These are phyloP conservation scores for Hirudo medicinalis DNA, from an alignment of 1,140 invertebrate species.

Conservation along the genomic window DNA sequence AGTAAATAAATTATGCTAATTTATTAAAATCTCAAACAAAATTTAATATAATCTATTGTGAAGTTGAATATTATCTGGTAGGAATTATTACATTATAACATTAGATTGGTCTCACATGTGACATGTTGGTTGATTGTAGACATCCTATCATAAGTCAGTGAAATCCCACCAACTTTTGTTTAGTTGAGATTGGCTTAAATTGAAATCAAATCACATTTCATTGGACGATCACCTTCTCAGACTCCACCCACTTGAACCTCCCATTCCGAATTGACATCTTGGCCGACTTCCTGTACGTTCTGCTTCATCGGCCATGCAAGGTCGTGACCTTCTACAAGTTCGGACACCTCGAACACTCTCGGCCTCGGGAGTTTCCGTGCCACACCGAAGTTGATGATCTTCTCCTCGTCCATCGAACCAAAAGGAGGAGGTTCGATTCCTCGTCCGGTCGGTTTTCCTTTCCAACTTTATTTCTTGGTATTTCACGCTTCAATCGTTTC, in stretches of 20 bases:
- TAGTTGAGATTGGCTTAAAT: neutral
- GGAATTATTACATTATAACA: slow-evolving; percentile 42
- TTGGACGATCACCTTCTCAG: slow-evolving; percentile 26
- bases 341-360: slow-evolving; percentile 50
- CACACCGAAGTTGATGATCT: slow-evolving; percentile 8
- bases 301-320: slow-evolving; percentile 50
- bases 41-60: too few species aligned
- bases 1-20: slow-evolving; percentile 45
- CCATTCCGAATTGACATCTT: slow-evolving; percentile 61
- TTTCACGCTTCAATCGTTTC: neutral
- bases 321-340: slow-evolving; percentile 60
- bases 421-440: neutral
- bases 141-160: slow-evolving; percentile 4
- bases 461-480: neutral
- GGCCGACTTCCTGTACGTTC: slow-evolving; percentile 56
- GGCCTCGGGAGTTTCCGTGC: slow-evolving; percentile 57
- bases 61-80: slow-evolving; percentile 21
- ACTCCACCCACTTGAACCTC: slow-evolving; percentile 33
- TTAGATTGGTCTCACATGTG: slow-evolving; percentile 24
- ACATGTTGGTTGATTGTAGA: slow-evolving; percentile 15
- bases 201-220: neutral
- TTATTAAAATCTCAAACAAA: too few species aligned
- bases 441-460: neutral
- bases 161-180: neutral
- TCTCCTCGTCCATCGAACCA: neutral